phyloP scores from a whole-genome alignment of 1,140 invertebrate species.

The Drosophila parabipectinata region DNA sequence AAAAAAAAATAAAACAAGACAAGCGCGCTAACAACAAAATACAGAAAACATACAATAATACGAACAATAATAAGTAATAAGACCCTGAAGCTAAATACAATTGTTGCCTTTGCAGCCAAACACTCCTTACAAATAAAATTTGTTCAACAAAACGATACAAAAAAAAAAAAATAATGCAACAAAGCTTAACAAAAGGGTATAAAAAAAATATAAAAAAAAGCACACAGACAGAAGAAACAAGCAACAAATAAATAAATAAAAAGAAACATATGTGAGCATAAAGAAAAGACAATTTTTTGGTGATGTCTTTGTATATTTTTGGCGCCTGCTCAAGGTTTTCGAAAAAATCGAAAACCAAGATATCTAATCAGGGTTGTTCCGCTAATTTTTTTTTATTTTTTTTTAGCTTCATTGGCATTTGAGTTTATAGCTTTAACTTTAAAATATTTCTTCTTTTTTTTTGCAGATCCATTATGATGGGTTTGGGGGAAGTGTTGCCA shows the following conservation, averaged over 20 bases:
- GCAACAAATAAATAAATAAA: constrained; percentile 23
- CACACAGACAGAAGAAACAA: constrained; percentile 16
- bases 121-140: constrained; percentile 29
- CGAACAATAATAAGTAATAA: constrained; percentile 76
- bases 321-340: constrained; percentile 39
- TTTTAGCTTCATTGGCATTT: not conserved
- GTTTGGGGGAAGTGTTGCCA: not conserved
- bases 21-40: constrained; percentile 38
- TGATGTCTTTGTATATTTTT: constrained; percentile 8
- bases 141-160: constrained; percentile 44
- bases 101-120: constrained; percentile 30
- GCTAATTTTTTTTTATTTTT: not conserved
- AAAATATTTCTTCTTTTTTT: not conserved
- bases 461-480: constrained; percentile 4
- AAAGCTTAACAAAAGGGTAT: constrained; percentile 36
- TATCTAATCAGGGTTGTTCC: constrained; percentile 5
- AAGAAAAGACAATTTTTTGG: constrained; percentile 39
- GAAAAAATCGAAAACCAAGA: constrained; percentile 1
- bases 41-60: constrained; percentile 56
- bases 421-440: too few relatives aligned
- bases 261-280: constrained; percentile 29
- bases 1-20: constrained; percentile 26
- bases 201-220: constrained; percentile 8
- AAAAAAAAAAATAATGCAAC: constrained; percentile 26
- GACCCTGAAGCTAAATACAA: constrained; percentile 51